Conservation (phyloP, 2,888 invertebrate species). For the Agriopis leucophaearia region DNA sequence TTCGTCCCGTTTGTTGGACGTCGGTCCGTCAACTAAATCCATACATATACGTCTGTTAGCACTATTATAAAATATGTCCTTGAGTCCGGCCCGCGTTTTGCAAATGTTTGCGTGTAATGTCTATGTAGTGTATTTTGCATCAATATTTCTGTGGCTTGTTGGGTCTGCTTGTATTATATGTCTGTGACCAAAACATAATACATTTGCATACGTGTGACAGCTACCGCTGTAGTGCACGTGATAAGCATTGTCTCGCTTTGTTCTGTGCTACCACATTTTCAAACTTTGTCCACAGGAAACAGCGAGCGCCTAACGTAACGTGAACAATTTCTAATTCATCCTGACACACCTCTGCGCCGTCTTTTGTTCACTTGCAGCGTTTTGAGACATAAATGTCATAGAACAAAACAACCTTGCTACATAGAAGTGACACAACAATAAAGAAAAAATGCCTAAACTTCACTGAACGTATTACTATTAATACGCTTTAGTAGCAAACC, state of each 20-base stretch:
- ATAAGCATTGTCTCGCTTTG: conserved; percentile 1
- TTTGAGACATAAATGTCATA: conserved; percentile 12
- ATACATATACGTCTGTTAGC: no score
- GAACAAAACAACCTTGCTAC: background rate
- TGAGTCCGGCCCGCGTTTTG: no score
- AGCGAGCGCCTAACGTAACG: conserved; percentile 1
- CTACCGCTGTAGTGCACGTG: background rate
- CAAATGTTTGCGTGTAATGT: no score
- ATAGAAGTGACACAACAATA: background rate
- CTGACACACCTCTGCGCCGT: conserved; percentile 11
- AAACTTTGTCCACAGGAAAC: conserved; percentile 11
- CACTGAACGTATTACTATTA: no score
- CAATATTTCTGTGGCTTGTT: no score
- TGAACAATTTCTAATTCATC: conserved; percentile 24
- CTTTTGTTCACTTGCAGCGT: conserved; percentile 23
- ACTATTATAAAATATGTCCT: no score
- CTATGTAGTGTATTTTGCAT: no score
- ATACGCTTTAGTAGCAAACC: no score
- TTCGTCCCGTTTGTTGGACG: no score
- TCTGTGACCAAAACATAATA: no score
- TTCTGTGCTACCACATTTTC: background rate
- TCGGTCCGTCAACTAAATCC: no score
- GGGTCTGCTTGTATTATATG: no score
- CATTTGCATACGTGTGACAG: background rate
- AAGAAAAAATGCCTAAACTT: background rate